These are phyloP conservation scores for Selenia dentaria DNA, from an alignment of 2,888 invertebrate genomes.

Conservation along the genomic window DNA sequence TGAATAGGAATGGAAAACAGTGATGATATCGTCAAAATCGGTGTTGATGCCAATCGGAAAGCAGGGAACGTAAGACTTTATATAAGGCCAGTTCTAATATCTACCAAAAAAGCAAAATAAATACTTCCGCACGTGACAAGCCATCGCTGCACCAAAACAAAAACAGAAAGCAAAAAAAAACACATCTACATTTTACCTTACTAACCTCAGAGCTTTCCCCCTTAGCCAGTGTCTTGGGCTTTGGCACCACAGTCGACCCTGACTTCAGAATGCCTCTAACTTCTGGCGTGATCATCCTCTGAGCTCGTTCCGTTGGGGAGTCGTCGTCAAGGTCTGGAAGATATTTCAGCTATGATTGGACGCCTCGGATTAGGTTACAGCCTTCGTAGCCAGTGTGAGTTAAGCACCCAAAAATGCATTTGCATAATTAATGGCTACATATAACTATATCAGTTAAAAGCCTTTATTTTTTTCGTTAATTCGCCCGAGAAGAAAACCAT, in stretches of 20 bases:
- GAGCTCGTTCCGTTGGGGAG: constrained; percentile 78
- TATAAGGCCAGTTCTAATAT: too few species aligned
- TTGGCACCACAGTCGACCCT: constrained; percentile 74
- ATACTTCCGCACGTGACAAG: too few species aligned
- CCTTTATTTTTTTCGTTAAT: background rate
- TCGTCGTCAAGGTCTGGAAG: constrained; percentile 73
- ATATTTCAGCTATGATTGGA: background rate
- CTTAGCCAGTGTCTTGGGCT: constrained; percentile 67
- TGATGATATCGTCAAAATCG: too few species aligned
- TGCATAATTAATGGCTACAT: background rate
- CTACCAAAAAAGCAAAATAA: too few species aligned
- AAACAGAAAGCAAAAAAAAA: constrained; percentile 10
- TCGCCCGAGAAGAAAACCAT: too few species aligned
- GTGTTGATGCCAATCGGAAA: too few species aligned
- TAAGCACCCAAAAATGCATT: background rate
- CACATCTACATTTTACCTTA: constrained; percentile 32
- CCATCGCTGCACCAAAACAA: too few species aligned
- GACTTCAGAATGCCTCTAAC: constrained; percentile 83
- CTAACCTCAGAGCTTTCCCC: constrained; percentile 81
- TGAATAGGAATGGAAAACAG: too few species aligned
- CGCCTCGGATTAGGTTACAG: background rate
- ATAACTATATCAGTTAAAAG: background rate
- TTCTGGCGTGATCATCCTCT: constrained; percentile 81
- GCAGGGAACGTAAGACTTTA: too few species aligned
- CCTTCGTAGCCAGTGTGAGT: background rate